Evolutionary conservation across 2,888 invertebrate species (phyloP), one percentile per base, ranked within the genome.

Genomic region (Notodonta dromedarius): DNA sequence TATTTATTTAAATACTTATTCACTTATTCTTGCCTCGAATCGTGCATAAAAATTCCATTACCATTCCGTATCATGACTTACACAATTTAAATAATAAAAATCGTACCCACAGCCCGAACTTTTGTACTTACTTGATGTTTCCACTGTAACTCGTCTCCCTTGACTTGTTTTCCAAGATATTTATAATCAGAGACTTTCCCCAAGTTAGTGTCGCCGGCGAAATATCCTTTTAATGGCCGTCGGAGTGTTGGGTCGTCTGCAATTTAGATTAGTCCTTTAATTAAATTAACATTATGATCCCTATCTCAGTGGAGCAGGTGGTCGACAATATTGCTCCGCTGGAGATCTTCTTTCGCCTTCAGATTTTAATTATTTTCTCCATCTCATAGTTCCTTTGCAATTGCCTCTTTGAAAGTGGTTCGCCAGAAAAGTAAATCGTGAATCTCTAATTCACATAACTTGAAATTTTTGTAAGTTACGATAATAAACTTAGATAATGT

Each of bases 181-280:
- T 91, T 91, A 90, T 90, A 86, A 88, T 87, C 87, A 80, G 82
- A 81, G 89, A 91, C 85, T 91, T 90, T 88, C 85, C 86, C 84
- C 85, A 85, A 88, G 85, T 88, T 88, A 86, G 85, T 86, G 88
- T 86, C 83, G 86, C 85, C 89, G 85, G 80, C 90, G 86, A 90
- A 93, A 92, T 91, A 92, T 90, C 91, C 90, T 88, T 92, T 93
- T 92, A 93, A 93, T 92, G 91, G 91, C 79, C 83, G 88, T 76
- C 84, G 83, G 90, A 88, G 92, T 90, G 92, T 90, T 86, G 93
- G 91, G 90, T 91, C 91, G 88, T 93, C 93, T 93, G 91, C 93
- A 93, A 93, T 93, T 93, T 92, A 93, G 93, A 93, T 93, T 93
- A 93, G 93, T 91, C 92, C 91, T 92, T 93, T 93, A 93, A 93